Conservation (phyloP, 2,113 vertebrate genomes). For the Eudyptes chrysolophus region DNA sequence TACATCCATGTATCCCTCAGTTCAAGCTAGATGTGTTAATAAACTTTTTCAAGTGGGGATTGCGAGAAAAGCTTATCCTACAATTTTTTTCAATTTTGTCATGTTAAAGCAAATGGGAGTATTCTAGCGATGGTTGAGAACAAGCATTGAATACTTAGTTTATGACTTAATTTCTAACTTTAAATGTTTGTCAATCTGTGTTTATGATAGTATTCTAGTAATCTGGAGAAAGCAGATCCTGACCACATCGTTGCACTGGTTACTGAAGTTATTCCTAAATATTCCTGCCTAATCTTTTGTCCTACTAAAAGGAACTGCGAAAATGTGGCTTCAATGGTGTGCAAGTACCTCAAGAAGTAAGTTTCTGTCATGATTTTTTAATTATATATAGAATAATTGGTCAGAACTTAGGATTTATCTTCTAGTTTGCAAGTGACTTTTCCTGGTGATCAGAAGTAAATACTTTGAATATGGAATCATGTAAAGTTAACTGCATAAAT, state of each 20-base stretch:
- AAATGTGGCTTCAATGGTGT: conserved; percentile 94
- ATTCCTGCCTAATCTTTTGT: conserved; percentile 95
- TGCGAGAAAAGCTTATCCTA: not conserved
- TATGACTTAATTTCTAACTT: not conserved
- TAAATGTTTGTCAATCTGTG: not conserved
- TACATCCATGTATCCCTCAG: not conserved
- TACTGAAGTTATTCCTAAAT: conserved; percentile 90
- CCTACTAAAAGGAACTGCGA: conserved; percentile 98
- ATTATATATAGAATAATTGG: not conserved
- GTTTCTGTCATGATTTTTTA: conserved; percentile 8
- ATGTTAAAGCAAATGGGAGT: not conserved
- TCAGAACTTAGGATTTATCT: not conserved
- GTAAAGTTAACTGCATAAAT: not conserved
- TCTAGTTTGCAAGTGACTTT: not conserved
- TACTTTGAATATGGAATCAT: not conserved
- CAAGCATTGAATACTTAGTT: not conserved
- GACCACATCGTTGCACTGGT: conserved; percentile 93
- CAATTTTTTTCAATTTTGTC: not conserved
- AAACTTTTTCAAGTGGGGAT: not conserved
- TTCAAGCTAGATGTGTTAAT: not conserved
- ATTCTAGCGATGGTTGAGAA: not conserved
- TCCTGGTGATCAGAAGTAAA: not conserved
- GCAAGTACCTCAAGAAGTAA: conserved; percentile 91
- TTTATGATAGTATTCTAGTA: conserved; percentile 80
- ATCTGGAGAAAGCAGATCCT: conserved; percentile 88